Conservation (phyloP, 2,113 vertebrate species). For the Tapirus terrestris region DNA sequence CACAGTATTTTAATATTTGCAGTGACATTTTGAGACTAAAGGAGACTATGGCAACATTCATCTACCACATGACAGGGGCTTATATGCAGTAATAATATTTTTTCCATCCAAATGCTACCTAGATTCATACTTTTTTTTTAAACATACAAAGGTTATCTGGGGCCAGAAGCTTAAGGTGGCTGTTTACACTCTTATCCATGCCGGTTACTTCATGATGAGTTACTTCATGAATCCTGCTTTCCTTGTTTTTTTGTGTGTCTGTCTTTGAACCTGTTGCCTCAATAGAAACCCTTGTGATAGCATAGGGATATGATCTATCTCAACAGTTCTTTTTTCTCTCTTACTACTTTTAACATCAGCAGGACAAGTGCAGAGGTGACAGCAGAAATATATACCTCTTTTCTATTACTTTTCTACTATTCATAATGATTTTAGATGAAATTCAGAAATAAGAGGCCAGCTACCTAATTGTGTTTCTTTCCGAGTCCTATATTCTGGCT, state of each 20-base stretch:
- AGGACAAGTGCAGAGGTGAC: background rate
- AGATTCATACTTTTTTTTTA: background rate
- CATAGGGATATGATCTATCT: background rate
- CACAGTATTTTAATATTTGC: background rate
- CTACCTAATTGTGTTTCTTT: background rate
- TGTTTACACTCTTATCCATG: background rate
- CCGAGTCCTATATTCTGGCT: background rate
- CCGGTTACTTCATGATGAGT: background rate
- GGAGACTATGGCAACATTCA: background rate
- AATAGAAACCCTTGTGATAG: background rate
- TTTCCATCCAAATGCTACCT: background rate
- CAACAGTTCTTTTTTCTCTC: background rate
- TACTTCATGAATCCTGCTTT: background rate
- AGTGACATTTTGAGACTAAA: constrained; percentile 27
- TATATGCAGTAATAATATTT: background rate
- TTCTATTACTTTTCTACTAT: background rate
- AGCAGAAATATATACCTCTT: background rate
- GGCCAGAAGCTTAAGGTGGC: background rate
- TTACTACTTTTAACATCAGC: background rate
- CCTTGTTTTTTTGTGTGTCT: background rate
- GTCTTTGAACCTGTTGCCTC: background rate
- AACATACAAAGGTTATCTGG: background rate
- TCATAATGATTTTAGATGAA: background rate
- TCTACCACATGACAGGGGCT: background rate
- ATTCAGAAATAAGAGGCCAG: background rate